Percentiles rank a stretch among this genome's conserved stretches.
Evolutionary conservation across 1,140 invertebrate species (phyloP).

Genomic region (Brachionus sp.): DNA sequence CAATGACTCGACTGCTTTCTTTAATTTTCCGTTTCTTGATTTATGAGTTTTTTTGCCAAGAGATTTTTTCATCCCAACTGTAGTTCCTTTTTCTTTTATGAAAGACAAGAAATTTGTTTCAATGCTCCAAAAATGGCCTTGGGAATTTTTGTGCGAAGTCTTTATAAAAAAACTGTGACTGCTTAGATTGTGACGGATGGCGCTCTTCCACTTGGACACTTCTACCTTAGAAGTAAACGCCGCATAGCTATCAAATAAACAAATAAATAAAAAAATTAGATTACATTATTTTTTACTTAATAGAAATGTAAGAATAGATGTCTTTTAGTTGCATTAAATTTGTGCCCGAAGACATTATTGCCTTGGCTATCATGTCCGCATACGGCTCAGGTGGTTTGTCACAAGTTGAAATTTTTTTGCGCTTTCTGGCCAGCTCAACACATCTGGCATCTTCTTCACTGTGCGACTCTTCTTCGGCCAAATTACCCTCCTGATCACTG

Average conservation of each 20-base stretch:
- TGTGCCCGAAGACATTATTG: background rate
- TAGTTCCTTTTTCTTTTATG: slow-evolving; percentile 29
- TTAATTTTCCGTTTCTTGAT: background rate
- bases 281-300: slow-evolving; percentile 4
- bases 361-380: slow-evolving; percentile 37
- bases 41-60: background rate
- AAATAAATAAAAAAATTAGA: background rate
- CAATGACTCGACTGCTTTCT: background rate
- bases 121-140: slow-evolving; percentile 42
- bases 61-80: background rate
- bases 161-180: slow-evolving; percentile 42
- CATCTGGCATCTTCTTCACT: background rate
- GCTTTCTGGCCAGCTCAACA: background rate
- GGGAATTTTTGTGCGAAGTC: slow-evolving; percentile 12
- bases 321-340: slow-evolving; percentile 34
- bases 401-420: background rate
- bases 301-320: slow-evolving; percentile 6
- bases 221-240: slow-evolving; percentile 14
- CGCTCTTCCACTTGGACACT: slow-evolving; percentile 30
- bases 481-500: background rate
- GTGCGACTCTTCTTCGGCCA: background rate
- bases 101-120: slow-evolving; percentile 3
- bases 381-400: slow-evolving; percentile 45
- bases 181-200: slow-evolving; percentile 40
- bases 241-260: background rate